phyloP scores from a whole-genome alignment of 2,113 vertebrate genomes.

The Neolamprologus cancellatus region DNA sequence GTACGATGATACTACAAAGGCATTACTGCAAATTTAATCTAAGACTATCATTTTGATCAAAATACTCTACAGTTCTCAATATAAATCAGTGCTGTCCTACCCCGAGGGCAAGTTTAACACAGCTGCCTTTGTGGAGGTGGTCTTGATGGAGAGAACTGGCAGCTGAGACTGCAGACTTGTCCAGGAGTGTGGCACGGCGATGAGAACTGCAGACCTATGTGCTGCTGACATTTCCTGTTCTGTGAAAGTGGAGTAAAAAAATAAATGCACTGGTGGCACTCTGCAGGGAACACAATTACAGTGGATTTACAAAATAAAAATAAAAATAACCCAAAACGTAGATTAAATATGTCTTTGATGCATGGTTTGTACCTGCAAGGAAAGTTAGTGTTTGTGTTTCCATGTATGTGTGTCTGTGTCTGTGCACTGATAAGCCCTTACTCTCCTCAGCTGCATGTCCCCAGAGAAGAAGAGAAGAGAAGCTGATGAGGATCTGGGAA shows the following conservation, averaged over 20 bases:
- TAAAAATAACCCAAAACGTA: neutral
- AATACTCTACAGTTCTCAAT: neutral
- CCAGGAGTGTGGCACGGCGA: constrained; percentile 73
- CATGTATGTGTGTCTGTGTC: neutral
- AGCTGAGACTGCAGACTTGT: constrained; percentile 66
- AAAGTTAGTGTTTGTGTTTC: neutral
- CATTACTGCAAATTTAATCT: neutral
- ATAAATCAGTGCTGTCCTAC: constrained; percentile 63
- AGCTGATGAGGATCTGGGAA: constrained; percentile 81
- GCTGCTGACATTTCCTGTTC: constrained; percentile 24
- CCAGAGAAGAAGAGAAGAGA: constrained; percentile 82
- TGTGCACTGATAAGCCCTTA: neutral
- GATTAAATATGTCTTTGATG: neutral
- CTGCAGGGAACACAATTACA: neutral
- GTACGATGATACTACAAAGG: neutral
- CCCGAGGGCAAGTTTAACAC: constrained; percentile 79
- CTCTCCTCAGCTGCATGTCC: constrained; percentile 68
- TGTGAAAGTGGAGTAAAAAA: neutral
- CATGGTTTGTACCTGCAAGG: neutral
- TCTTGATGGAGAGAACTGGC: constrained; percentile 75
- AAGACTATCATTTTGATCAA: neutral
- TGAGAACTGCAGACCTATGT: constrained; percentile 65
- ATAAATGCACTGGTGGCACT: neutral
- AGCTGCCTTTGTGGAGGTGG: constrained; percentile 77
- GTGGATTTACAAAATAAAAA: neutral